Base-by-base conservation (phyloP, 2,888 invertebrate species). In the Pachymerium ferrugineum region DNA sequence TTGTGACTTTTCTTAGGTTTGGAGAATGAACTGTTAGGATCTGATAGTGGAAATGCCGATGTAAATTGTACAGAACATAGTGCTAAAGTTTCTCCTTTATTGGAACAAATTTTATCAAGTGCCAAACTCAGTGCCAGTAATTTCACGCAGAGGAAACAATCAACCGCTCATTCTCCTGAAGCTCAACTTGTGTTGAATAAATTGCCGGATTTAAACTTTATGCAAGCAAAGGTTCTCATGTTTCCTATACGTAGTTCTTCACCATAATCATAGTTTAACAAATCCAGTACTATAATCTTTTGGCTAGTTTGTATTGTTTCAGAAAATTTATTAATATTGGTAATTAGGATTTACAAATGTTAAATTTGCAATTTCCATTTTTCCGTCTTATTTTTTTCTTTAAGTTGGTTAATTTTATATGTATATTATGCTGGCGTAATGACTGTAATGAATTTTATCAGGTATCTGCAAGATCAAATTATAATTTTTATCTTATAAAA, bases 221-320 rank as follows among this genome's bases (percentile, higher is more conserved):
- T 83, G 83, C 79, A 80, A 70, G 80, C 83, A 29, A 81, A 81
- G 77, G 82, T 83, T 47, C 78, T 83, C 22, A 82, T 83, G 82
- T 83, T 83, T 73, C 82, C 82, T 3, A 75, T 81, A 33, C 75
- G 75, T 5, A 74, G 74, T 25, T 8, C 30, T 29, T 16, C 71
- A 22, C 71, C 71, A 8, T 71, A 35, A 71, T 4, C 12, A n/a
- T 38, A 8, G 16, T 3, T 4, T 4, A 4, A 38, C 3, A 8
- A 38, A 38, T n/a, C n/a, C n/a, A n/a, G n/a, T n/a, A n/a, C n/a
- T n/a, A n/a, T n/a, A n/a, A n/a, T n/a, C n/a, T n/a, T n/a, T n/a
- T n/a, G n/a, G n/a, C n/a, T n/a, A n/a, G n/a, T n/a, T n/a, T n/a
- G n/a, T n/a, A n/a, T n/a, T n/a, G n/a, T n/a, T n/a, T n/a, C n/a